A percentile compares a stretch with the other conserved stretches of the same genome.
phyloP scores from a whole-genome alignment of 2,113 vertebrate genomes.

The Asarcornis scutulata region DNA sequence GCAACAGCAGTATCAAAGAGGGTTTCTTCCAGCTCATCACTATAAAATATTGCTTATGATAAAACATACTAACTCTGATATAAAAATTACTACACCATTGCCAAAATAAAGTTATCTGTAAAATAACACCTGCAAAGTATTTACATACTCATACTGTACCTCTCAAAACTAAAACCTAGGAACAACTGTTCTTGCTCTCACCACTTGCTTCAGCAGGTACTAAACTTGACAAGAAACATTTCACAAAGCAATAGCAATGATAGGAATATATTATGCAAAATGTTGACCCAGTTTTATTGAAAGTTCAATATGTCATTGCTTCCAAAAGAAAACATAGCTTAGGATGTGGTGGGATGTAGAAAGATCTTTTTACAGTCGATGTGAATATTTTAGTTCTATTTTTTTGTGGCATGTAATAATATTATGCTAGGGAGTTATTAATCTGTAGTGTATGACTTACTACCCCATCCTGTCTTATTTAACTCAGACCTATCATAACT shows the following conservation, averaged over 20 bases:
- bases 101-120: neutral
- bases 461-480: neutral
- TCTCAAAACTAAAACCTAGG: neutral
- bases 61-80: neutral
- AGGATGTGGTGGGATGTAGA: conserved; percentile 44
- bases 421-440: conserved; percentile 9
- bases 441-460: neutral
- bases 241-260: neutral
- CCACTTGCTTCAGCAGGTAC: neutral
- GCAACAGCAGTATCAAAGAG: neutral
- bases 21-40: neutral
- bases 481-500: conserved; percentile 12
- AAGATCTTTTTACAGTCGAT: conserved; percentile 17
- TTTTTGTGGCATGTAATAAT: neutral
- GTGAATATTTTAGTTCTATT: conserved; percentile 13
- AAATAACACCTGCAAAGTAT: neutral
- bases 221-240: neutral
- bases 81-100: neutral
- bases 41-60: neutral
- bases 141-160: neutral
- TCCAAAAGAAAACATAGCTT: conserved; percentile 52
- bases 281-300: neutral
- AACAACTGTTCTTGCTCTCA: neutral
- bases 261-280: conserved; percentile 16
- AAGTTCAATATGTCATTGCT: neutral